Evolutionary conservation across 2,888 invertebrate genomes (phyloP), one percentile per base, ranked within the genome.

Genomic region (Agrotis puta): DNA sequence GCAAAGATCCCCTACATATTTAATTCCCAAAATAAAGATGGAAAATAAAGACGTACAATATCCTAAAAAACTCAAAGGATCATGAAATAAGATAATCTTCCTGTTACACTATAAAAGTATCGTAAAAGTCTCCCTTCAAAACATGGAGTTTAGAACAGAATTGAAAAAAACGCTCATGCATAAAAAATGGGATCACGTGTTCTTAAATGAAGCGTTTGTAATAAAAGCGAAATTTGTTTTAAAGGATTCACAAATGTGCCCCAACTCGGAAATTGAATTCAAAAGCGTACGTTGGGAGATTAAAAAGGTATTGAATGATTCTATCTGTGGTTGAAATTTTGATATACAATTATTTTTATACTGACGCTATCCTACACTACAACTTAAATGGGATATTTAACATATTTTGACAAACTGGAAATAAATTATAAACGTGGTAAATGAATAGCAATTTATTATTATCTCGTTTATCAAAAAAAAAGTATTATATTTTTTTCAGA

Each of bases 111-210:
- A 61, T 74, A 73, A 81, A 76, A 82, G 68, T 58, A 75, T 72
- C 53, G 66, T 82, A 74, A 77, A 76, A 59, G 50, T 59, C 64
- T 72, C 65, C 22, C 13, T 67, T 47, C 51, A 65, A 69, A 57
- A 54, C 74, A 61, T 74, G 77, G 82, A 83, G 79, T 83, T 82
- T 71, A 64, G 53, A 64, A 62, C 64, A 59, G 70, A 72, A 76
- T 80, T 79, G 79, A 79, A 81, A 81, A 83, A 83, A 77, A 76
- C 71, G 33, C 33, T 79, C 88, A 87, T 88, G 84, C 84, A 88
- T 88, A 81, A 84, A 85, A 87, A 77, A 88, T 88, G 53, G 43
- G 69, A 74, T 79, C 82, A 74, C 76, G 79, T 69, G 72, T 70
- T 61, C 48, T 64, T 53, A 81, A 84, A 86, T 85, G 83, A 76